These are phyloP conservation scores for Sebastiscus albofasciatus DNA, from an alignment of 2,797 vertebrate genomes.

Conservation along the genomic window DNA sequence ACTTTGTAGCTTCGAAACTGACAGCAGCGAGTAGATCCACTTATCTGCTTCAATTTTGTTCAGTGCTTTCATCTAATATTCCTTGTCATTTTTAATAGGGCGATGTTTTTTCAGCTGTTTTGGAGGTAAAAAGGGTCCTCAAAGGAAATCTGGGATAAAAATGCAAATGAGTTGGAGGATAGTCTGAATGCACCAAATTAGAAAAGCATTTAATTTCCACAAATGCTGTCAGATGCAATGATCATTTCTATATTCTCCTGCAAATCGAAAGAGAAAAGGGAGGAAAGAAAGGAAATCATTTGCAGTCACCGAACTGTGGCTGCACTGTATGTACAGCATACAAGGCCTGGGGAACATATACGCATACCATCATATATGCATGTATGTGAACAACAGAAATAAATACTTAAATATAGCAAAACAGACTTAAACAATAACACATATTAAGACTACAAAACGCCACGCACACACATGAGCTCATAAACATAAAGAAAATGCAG, in stretches of 20 bases:
- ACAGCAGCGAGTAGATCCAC: conserved; percentile 17
- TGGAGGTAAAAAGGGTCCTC: conserved; percentile 17
- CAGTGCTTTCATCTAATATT: conserved; percentile 47
- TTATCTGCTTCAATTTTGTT: conserved; percentile 15
- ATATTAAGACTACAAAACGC: conserved; percentile 1
- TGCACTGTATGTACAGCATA: neutral
- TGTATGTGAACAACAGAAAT: neutral
- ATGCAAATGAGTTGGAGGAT: conserved; percentile 34
- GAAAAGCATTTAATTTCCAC: conserved; percentile 17
- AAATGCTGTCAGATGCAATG: conserved; percentile 6
- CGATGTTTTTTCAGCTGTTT: neutral
- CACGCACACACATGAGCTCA: neutral
- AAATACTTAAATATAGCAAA: conserved; percentile 3
- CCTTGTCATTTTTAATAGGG: conserved; percentile 46
- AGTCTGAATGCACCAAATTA: neutral
- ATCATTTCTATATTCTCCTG: neutral
- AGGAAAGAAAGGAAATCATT: neutral
- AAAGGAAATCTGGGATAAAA: conserved; percentile 43
- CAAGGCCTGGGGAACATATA: neutral
- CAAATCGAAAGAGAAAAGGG: neutral
- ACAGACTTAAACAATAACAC: neutral
- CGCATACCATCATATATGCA: neutral
- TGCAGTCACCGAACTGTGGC: neutral
- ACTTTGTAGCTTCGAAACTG: conserved; percentile 46
- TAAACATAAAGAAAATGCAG: neutral